Conservation (phyloP, 2,797 vertebrate species). For the Xerus rutilus region DNA sequence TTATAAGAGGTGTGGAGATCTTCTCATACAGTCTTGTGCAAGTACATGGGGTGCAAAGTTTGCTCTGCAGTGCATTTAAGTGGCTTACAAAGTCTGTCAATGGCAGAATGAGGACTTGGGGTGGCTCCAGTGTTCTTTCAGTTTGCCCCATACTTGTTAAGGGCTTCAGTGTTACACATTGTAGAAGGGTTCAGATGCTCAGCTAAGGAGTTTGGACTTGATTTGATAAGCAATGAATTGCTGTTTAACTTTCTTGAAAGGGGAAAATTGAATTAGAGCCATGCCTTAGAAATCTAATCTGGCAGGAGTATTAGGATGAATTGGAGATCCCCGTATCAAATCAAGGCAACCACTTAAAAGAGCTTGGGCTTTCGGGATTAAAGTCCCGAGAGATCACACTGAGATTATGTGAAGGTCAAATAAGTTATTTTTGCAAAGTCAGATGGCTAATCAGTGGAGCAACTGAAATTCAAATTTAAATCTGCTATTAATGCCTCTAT, state of each 20-base stretch:
- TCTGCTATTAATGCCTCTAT: neutral
- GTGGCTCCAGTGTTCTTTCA: neutral
- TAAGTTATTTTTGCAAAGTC: neutral
- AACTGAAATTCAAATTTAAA: neutral
- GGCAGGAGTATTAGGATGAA: neutral
- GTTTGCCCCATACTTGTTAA: neutral
- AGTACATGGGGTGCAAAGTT: neutral
- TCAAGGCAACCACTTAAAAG: neutral
- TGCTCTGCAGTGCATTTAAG: neutral
- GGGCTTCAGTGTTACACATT: neutral
- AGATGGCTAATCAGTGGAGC: neutral
- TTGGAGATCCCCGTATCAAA: neutral
- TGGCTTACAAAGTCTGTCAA: neutral
- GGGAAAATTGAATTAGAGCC: neutral
- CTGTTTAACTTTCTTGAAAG: neutral
- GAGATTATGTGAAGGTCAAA: neutral
- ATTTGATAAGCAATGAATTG: neutral
- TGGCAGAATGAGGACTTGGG: neutral
- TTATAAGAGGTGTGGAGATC: neutral
- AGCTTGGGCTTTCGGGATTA: neutral
- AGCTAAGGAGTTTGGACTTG: neutral
- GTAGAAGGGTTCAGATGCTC: neutral
- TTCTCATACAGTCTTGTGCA: neutral
- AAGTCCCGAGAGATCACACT: neutral
- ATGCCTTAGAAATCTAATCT: slow-evolving; percentile 12